Evolutionary conservation across 30 jellyfish, hydroid and myxozoan genomes (phyloP).

Genomic region (Chrysaora quinquecirrha): DNA sequence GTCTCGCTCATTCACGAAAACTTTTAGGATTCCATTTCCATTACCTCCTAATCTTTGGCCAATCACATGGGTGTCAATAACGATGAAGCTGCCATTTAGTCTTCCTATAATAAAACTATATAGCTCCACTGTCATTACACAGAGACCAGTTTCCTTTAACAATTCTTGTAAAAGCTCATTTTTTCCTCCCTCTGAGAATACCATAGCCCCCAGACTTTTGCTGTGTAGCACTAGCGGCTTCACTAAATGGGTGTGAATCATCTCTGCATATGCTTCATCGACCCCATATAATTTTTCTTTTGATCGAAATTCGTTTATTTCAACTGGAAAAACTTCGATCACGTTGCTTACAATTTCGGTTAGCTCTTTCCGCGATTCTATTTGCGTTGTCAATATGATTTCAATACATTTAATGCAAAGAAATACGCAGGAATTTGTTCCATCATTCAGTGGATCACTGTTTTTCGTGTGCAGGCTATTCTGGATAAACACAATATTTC

Average conservation of each 20-base stretch:
- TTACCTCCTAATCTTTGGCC: background rate
- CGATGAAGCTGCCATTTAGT: background rate
- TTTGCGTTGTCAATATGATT: background rate
- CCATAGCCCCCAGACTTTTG: background rate
- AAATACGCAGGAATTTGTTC: background rate
- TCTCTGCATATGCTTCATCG: background rate
- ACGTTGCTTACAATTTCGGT: background rate
- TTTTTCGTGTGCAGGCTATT: too few species aligned
- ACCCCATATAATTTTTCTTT: background rate
- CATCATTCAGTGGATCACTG: background rate
- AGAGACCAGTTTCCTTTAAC: background rate
- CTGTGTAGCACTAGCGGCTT: background rate
- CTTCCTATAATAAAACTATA: background rate
- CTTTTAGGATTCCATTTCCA: conserved; percentile 13
- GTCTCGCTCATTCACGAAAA: background rate
- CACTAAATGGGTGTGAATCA: too few species aligned
- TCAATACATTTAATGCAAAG: background rate
- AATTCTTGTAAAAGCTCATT: background rate
- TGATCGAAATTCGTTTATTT: background rate
- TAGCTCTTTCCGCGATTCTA: background rate
- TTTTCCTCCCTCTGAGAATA: background rate
- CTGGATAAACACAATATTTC: too few species aligned
- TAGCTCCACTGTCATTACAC: background rate
- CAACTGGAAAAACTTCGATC: background rate
- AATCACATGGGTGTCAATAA: conserved; percentile 8